These are phyloP conservation scores for Poecilia gillii DNA, from an alignment of 2,797 vertebrate species.

Conservation along the genomic window DNA sequence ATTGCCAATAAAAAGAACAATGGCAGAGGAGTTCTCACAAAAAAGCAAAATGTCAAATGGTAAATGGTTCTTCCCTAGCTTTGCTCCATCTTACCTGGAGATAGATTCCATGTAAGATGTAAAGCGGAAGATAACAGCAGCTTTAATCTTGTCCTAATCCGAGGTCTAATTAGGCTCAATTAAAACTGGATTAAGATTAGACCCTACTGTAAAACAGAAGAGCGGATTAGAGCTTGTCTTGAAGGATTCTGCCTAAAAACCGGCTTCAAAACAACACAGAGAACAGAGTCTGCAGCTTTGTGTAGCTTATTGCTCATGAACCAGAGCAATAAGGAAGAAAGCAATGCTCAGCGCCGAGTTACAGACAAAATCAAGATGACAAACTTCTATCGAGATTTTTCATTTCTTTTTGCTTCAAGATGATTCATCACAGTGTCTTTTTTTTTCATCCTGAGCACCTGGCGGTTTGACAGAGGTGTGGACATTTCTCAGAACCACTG, in stretches of 20 bases:
- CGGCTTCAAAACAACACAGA: conserved; percentile 5
- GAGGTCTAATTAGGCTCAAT: conserved; percentile 4
- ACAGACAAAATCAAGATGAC: no score
- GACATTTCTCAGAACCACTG: background rate
- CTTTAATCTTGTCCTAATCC: background rate
- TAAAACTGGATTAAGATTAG: conserved; percentile 1
- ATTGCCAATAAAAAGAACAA: background rate
- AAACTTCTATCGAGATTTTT: no score
- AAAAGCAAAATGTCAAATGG: background rate
- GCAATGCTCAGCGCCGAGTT: no score
- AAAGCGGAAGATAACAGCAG: background rate
- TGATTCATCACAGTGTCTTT: background rate
- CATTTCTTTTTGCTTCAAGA: background rate
- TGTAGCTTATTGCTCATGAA: no score
- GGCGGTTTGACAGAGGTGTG: background rate
- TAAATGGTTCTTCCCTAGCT: background rate
- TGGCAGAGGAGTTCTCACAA: background rate
- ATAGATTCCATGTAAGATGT: background rate
- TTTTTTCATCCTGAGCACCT: background rate
- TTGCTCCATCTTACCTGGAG: background rate
- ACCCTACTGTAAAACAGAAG: conserved; percentile 2
- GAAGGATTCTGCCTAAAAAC: background rate
- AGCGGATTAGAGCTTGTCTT: conserved; percentile 11
- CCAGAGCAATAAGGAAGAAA: no score
- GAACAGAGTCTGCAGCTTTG: background rate